phyloP scores from a whole-genome alignment of 2,888 invertebrate genomes.

The Andrena bucephala region DNA sequence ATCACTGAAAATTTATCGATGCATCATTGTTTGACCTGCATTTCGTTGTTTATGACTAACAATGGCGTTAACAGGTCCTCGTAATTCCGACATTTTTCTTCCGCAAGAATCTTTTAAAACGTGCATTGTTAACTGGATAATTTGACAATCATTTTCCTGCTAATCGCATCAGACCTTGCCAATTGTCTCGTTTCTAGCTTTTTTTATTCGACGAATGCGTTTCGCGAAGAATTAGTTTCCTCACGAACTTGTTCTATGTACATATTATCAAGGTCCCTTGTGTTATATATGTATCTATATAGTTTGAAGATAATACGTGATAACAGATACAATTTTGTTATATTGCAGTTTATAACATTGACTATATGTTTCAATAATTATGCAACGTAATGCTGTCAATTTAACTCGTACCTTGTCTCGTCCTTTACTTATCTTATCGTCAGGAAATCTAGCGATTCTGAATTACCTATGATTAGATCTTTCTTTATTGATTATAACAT shows the following conservation, averaged over 20 bases:
- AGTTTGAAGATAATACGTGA: neutral
- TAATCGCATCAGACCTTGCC: constrained; percentile 1
- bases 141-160: constrained; percentile 1
- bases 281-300: neutral
- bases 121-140: constrained; percentile 6
- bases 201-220: neutral
- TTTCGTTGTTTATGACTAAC: neutral
- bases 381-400: neutral
- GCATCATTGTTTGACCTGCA: neutral
- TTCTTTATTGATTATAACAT: constrained; percentile 16
- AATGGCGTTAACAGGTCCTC: neutral
- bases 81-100: neutral
- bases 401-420: neutral
- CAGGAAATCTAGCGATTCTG: neutral
- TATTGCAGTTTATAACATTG: neutral
- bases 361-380: constrained; percentile 6
- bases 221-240: neutral
- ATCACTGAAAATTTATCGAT: constrained; percentile 73
- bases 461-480: neutral
- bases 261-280: neutral
- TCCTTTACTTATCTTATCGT: constrained; percentile 5
- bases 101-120: neutral
- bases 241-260: neutral
- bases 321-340: neutral
- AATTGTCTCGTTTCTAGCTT: neutral